phyloP scores from a whole-genome alignment of 2,888 invertebrate genomes.

The Bellardia bayeri region DNA sequence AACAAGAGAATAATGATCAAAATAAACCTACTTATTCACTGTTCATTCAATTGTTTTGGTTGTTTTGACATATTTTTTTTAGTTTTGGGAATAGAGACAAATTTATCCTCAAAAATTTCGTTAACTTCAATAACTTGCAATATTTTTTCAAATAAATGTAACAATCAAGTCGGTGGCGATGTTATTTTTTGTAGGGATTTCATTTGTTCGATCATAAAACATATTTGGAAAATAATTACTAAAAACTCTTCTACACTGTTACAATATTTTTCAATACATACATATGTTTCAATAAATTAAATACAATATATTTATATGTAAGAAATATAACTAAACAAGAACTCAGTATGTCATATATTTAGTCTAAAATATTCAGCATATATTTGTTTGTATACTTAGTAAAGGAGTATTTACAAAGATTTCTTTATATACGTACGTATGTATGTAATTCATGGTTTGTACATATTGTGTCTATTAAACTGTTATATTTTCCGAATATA shows the following conservation, averaged over 20 bases:
- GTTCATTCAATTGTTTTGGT: too few relatives aligned
- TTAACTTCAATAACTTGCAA: constrained; percentile 13
- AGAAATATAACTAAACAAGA: constrained; percentile 6
- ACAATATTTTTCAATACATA: constrained; percentile 1
- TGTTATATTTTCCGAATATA: constrained; percentile 24
- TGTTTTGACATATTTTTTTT: too few relatives aligned
- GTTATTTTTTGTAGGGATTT: neutral
- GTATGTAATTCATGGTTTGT: neutral
- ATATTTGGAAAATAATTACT: constrained; percentile 8
- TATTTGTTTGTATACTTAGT: neutral
- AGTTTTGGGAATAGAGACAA: too few relatives aligned
- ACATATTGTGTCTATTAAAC: constrained; percentile 9
- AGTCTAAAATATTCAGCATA: constrained; percentile 62
- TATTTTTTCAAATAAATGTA: constrained; percentile 6
- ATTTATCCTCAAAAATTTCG: too few relatives aligned
- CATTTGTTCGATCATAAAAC: neutral
- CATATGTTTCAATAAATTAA: constrained; percentile 12
- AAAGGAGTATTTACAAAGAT: constrained; percentile 57
- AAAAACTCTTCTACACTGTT: neutral
- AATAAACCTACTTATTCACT: too few relatives aligned
- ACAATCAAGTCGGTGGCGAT: constrained; percentile 32
- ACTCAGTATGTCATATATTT: constrained; percentile 7
- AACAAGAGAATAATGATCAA: too few relatives aligned
- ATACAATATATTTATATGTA: neutral
- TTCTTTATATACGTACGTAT: neutral